Base-by-base conservation (phyloP, 1,140 invertebrate genomes). In the Drosophila serrata region DNA sequence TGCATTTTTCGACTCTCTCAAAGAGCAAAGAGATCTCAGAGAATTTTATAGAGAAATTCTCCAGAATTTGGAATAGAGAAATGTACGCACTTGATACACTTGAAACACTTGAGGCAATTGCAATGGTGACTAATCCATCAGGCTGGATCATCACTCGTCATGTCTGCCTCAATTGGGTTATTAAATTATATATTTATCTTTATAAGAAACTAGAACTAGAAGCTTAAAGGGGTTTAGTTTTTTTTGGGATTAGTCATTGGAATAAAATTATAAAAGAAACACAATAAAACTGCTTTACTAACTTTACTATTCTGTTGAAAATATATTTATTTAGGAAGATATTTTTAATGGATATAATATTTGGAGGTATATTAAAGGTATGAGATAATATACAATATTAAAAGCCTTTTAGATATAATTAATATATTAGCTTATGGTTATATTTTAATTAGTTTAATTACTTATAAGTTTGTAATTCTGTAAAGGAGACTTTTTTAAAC, bases 1-100 rank as follows among this genome's bases (percentile, higher is more conserved):
- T 78, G 75, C 74, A 77, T 77, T 77, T 67, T 12, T 46, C 8
- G 13, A 8, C 24, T 17, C 15, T 46, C 43, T 45, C 6, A 46
- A 59, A 49, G 29, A 46, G 33, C 13, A 6, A 39, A 15, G 35
- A 24, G 24, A n/a, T n/a, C 24, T 24, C 37, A 24, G 49, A 22
- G 39, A 33, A 40, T n/a, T n/a, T n/a, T n/a, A 6, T 22, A 56
- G 63, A 22, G 6, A 13, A 53, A 43, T 55, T 69, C 64, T 53
- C 46, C n/a, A 61, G 31, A 19, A 15, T 1, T 1, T 24, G 24
- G 17, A 3, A 40, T 40, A 31, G 60, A 40, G 35, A 40, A 63
- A 27, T n/a, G 7, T 11, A 35, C 9, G 22, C 29, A 62, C 51
- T 45, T 29, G 13, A 12, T 6, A n/a, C 8, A 57, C 35, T 42